phyloP scores from a whole-genome alignment of 2,888 invertebrate genomes.

The Amblyjoppa proteus region DNA sequence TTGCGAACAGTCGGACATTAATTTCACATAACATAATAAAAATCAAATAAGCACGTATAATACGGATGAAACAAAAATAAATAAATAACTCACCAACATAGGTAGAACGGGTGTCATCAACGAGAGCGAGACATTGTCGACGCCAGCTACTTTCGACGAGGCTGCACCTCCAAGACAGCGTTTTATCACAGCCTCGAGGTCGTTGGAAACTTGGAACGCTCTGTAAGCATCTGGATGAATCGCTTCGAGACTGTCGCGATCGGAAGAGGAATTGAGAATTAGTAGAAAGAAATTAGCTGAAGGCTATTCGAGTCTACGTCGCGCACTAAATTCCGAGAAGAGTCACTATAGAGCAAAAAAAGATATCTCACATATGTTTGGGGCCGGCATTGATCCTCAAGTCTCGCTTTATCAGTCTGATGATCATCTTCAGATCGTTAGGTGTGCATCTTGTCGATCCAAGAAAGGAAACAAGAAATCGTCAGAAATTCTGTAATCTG shows the following conservation, averaged over 20 bases:
- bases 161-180: conserved; percentile 70
- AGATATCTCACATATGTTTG: conserved; percentile 90
- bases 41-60: not conserved
- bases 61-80: conserved; percentile 2
- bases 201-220: conserved; percentile 94
- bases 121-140: conserved; percentile 85
- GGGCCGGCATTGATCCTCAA: conserved; percentile 96
- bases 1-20: not conserved
- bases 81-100: conserved; percentile 89
- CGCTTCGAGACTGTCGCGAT: conserved; percentile 89
- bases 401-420: conserved; percentile 96
- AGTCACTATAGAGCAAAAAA: not conserved
- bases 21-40: not conserved
- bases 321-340: conserved; percentile 19
- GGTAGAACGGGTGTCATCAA: conserved; percentile 97
- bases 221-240: conserved; percentile 95
- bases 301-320: conserved; percentile 14
- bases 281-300: conserved; percentile 27
- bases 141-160: conserved; percentile 32
- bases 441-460: conserved; percentile 88
- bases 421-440: conserved; percentile 94
- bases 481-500: not conserved
- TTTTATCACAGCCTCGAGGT: conserved; percentile 91
- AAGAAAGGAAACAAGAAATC: conserved; percentile 11
- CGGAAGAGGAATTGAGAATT: conserved; percentile 26